These are phyloP conservation scores for Moxostoma hubbsi DNA, from an alignment of 2,797 vertebrate genomes.

Conservation along the genomic window DNA sequence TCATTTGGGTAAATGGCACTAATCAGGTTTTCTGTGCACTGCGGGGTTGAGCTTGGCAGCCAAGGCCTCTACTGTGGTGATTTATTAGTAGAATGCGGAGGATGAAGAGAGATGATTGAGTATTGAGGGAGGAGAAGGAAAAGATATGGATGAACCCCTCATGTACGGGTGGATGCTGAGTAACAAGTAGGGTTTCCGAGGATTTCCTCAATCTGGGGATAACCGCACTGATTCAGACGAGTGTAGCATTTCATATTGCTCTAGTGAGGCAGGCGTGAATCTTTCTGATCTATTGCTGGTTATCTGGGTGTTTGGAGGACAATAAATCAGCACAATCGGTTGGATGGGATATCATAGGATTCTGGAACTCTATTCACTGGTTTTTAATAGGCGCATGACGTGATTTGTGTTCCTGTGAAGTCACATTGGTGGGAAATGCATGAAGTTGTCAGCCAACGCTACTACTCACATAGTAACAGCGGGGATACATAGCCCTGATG, in stretches of 20 bases:
- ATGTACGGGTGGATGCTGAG: constrained; percentile 27
- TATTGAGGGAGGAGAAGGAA: background rate
- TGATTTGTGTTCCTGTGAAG: constrained; percentile 51
- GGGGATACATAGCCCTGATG: constrained; percentile 17
- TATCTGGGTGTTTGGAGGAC: constrained; percentile 56
- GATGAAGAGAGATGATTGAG: constrained; percentile 24
- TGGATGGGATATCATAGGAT: constrained; percentile 57
- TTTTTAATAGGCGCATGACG: constrained; percentile 52
- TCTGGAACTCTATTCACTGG: constrained; percentile 54
- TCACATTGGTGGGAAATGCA: constrained; percentile 42
- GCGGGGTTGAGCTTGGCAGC: constrained; percentile 33
- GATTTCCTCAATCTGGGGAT: constrained; percentile 46
- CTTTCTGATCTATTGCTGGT: constrained; percentile 60
- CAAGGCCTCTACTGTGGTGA: constrained; percentile 27
- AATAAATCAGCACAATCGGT: constrained; percentile 61
- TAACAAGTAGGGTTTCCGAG: constrained; percentile 47
- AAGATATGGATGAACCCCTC: background rate
- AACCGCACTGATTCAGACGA: constrained; percentile 40
- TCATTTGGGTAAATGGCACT: constrained; percentile 36
- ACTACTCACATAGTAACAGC: constrained; percentile 36
- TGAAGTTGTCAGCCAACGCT: constrained; percentile 31
- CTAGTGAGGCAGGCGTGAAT: constrained; percentile 55
- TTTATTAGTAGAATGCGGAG: constrained; percentile 29
- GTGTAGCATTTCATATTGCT: constrained; percentile 53
- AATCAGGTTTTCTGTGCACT: constrained; percentile 40